Percentiles rank a stretch among this genome's conserved stretches.
Evolutionary conservation across 2,797 vertebrate genomes (phyloP).

Genomic region (Sternarchorhynchus goeldii): DNA sequence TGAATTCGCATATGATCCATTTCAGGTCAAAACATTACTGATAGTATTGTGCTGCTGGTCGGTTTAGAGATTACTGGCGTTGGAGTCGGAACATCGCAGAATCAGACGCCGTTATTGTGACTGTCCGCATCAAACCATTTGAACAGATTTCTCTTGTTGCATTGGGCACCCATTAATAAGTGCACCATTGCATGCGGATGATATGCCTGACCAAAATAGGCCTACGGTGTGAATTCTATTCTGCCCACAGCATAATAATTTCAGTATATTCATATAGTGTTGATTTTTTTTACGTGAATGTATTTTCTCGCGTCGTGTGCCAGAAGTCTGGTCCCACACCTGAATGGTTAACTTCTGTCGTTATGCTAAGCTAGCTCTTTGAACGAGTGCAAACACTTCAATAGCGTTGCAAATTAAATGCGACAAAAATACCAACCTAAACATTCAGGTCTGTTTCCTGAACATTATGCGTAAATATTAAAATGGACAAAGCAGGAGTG

Average conservation of each 20-base stretch:
- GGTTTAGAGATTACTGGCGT: constrained; percentile 20
- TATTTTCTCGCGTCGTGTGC: neutral
- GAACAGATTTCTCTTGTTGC: constrained; percentile 39
- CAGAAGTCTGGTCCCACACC: too few relatives aligned
- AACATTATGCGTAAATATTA: constrained; percentile 10
- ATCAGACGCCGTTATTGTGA: constrained; percentile 52
- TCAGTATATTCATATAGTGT: neutral
- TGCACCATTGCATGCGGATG: constrained; percentile 8
- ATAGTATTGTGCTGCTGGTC: constrained; percentile 21
- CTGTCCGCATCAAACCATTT: constrained; percentile 46
- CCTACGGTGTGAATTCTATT: neutral
- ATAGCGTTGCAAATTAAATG: neutral
- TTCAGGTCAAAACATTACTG: constrained; percentile 16
- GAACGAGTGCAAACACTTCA: neutral
- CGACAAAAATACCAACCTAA: neutral
- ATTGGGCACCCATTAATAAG: constrained; percentile 21
- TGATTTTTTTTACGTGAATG: neutral
- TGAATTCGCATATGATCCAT: constrained; percentile 16
- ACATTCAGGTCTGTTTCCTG: neutral
- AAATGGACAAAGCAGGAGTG: neutral
- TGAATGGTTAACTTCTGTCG: neutral
- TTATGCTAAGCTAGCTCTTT: too few relatives aligned
- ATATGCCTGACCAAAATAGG: constrained; percentile 48
- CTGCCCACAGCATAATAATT: neutral
- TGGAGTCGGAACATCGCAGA: constrained; percentile 37